Percentiles rank a stretch among this genome's conserved stretches.
These are phyloP conservation scores for Hymenopus coronatus DNA, from an alignment of 2,888 invertebrate genomes.

Conservation along the genomic window DNA sequence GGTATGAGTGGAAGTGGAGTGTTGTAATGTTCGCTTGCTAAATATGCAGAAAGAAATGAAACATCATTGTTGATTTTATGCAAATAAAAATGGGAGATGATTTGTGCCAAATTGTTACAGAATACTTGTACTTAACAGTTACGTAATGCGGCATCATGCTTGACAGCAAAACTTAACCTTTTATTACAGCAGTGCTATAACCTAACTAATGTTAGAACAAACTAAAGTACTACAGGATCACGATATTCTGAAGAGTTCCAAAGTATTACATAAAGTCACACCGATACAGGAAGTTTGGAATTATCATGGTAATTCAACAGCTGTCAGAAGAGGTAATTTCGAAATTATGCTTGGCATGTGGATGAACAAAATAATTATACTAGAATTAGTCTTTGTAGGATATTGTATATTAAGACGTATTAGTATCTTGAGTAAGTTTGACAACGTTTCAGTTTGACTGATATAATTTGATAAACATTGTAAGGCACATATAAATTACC, in stretches of 20 bases:
- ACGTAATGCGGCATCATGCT: not conserved
- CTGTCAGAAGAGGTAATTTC: constrained; percentile 8
- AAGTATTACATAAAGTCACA: not conserved
- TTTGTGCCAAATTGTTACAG: not conserved
- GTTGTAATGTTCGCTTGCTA: not conserved
- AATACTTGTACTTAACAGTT: not conserved
- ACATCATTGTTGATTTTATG: not conserved
- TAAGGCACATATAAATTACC: too few species aligned
- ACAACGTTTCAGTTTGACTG: too few species aligned
- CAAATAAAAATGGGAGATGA: not conserved
- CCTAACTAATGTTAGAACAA: not conserved
- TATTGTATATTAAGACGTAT: too few species aligned
- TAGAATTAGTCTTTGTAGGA: too few species aligned
- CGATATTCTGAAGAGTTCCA: not conserved
- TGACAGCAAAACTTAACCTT: not conserved
- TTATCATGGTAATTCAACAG: constrained; percentile 6
- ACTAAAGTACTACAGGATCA: not conserved
- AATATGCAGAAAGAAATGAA: not conserved
- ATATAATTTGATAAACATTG: too few species aligned
- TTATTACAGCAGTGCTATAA: not conserved
- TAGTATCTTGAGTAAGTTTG: too few species aligned
- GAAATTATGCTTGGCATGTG: too few species aligned
- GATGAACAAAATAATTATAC: too few species aligned
- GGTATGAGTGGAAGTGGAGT: not conserved
- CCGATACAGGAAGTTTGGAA: not conserved